phyloP scores from a whole-genome alignment of 2,888 invertebrate species.

The Malacosoma neustria region DNA sequence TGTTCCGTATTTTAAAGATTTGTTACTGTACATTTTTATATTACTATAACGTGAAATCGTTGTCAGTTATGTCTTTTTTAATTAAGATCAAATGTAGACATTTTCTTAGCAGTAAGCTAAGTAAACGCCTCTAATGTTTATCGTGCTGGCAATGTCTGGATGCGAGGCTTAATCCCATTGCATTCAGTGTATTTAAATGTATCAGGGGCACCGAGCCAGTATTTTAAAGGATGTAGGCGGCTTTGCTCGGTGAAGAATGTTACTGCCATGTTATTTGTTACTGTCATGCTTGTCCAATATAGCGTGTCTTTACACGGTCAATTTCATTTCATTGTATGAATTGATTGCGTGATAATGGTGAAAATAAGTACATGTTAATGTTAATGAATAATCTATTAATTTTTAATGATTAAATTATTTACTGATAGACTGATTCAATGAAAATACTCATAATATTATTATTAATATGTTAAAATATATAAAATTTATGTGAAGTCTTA shows the following conservation, averaged over 20 bases:
- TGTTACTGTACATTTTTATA: no score
- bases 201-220: slow-evolving; percentile 8
- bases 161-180: slow-evolving; percentile 49
- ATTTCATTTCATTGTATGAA: background rate
- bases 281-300: slow-evolving; percentile 23
- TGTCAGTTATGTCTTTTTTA: background rate
- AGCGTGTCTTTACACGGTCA: background rate
- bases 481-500: no score
- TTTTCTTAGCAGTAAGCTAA: slow-evolving; percentile 55
- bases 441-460: no score
- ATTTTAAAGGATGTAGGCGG: slow-evolving; percentile 3
- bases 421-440: no score
- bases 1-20: no score
- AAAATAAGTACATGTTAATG: no score
- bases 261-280: slow-evolving; percentile 66
- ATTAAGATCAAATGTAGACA: background rate
- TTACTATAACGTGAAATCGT: no score
- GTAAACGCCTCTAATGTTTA: slow-evolving; percentile 57
- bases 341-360: no score
- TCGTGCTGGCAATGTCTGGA: slow-evolving; percentile 58
- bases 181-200: slow-evolving; percentile 26
- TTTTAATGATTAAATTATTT: no score
- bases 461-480: no score
- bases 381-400: no score
- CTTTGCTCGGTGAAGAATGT: slow-evolving; percentile 38